Evolutionary conservation across 2,113 vertebrate species (phyloP).

Genomic region (Malurus melanocephalus): DNA sequence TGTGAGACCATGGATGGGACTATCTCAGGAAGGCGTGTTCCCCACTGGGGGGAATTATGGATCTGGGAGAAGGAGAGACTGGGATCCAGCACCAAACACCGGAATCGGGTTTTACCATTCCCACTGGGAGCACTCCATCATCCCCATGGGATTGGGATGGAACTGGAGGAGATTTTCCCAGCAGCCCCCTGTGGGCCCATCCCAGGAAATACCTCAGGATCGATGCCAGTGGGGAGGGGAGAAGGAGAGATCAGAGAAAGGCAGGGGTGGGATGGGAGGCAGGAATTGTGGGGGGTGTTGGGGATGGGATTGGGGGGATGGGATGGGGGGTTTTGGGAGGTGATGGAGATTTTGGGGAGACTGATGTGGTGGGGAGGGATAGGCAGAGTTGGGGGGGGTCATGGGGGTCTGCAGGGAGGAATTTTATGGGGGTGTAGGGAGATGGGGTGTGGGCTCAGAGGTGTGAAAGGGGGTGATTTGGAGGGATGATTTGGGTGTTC

Average conservation of each 20-base stretch:
- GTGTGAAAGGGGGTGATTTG: too few species aligned
- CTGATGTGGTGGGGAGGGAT: too few species aligned
- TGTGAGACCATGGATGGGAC: neutral
- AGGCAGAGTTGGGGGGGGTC: too few species aligned
- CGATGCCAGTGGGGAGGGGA: fast-evolving
- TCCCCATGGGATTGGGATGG: neutral
- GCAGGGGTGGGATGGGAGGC: neutral
- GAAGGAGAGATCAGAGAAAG: neutral
- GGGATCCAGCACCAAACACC: neutral
- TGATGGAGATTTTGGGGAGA: neutral
- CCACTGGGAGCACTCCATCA: neutral
- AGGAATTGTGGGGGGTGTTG: neutral
- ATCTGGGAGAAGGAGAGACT: neutral
- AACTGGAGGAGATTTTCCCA: neutral
- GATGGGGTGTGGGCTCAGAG: too few species aligned
- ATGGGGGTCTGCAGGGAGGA: too few species aligned
- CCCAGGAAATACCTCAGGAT: neutral
- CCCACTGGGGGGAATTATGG: fast-evolving
- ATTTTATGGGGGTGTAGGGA: too few species aligned
- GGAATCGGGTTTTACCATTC: fast-evolving
- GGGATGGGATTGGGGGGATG: too few species aligned
- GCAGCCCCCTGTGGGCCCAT: neutral
- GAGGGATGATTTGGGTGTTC: neutral
- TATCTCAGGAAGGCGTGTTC: too few species aligned
- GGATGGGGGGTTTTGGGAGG: neutral